phyloP scores from a whole-genome alignment of 1,140 invertebrate species.

The Brevipalpus yothersi region DNA sequence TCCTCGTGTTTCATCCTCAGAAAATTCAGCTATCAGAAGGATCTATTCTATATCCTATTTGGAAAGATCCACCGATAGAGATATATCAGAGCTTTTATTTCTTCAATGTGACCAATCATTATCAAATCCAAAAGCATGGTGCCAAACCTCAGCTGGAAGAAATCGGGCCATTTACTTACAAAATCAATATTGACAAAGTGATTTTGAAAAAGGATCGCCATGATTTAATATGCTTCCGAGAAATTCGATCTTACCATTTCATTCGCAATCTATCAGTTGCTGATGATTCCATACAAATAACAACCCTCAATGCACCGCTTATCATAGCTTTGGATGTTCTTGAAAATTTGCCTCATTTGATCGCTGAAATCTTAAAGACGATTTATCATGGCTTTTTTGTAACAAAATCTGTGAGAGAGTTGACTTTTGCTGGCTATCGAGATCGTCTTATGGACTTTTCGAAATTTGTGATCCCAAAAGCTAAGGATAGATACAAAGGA shows the following conservation, averaged over 20 bases:
- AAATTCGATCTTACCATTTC: constrained; percentile 60
- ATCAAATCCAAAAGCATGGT: constrained; percentile 25
- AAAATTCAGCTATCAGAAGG: background rate
- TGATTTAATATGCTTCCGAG: constrained; percentile 62
- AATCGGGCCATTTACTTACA: constrained; percentile 45
- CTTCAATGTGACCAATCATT: constrained; percentile 74
- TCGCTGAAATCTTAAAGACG: constrained; percentile 64
- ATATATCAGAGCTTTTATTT: constrained; percentile 29
- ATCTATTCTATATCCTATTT: constrained; percentile 11
- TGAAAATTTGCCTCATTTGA: constrained; percentile 48
- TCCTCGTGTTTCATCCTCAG: background rate
- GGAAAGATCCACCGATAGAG: constrained; percentile 22
- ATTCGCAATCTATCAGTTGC: constrained; percentile 54
- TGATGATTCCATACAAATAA: constrained; percentile 42
- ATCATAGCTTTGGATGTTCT: constrained; percentile 61
- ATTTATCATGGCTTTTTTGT: constrained; percentile 71
- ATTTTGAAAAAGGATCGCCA: constrained; percentile 25
- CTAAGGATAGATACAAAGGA: constrained; percentile 10
- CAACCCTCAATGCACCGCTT: constrained; percentile 72
- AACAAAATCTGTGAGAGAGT: constrained; percentile 53
- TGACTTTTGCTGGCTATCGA: constrained; percentile 47
- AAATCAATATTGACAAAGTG: constrained; percentile 13
- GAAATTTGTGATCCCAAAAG: constrained; percentile 6
- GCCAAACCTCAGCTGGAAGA: constrained; percentile 49
- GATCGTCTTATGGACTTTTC: constrained; percentile 11